Conservation (phyloP, 2,113 vertebrate genomes). For the Gallinago jamesoni region DNA sequence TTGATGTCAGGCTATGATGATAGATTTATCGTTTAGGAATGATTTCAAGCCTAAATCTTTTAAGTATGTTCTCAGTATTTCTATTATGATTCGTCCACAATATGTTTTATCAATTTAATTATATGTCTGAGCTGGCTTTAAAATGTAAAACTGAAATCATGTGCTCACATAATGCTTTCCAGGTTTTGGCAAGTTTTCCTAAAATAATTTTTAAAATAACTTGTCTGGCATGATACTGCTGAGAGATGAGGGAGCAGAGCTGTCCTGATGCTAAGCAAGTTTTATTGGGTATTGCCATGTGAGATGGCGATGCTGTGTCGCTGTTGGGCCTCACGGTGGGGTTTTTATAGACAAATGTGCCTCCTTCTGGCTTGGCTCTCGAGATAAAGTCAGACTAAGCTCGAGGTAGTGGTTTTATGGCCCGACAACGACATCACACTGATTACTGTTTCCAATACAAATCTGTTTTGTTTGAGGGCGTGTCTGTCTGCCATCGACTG, state of each 20-base stretch:
- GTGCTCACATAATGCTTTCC: neutral
- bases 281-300: neutral
- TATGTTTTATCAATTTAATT: neutral
- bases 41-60: neutral
- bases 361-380: rapidly evolving
- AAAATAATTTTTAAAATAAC: neutral
- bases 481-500: neutral
- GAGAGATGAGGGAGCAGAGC: neutral
- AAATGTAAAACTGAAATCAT: neutral
- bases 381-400: neutral
- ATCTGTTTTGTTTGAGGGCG: neutral
- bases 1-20: neutral
- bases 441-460: neutral
- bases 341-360: neutral
- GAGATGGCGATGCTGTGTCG: neutral
- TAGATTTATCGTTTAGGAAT: neutral
- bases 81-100: neutral
- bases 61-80: neutral
- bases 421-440: neutral
- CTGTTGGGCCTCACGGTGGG: neutral
- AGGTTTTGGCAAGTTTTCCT: neutral
- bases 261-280: too few species aligned
- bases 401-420: neutral
- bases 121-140: neutral
- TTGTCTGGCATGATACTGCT: neutral